These are phyloP conservation scores for Zonotrichia albicollis DNA, from an alignment of 2,797 vertebrate genomes.

Conservation along the genomic window DNA sequence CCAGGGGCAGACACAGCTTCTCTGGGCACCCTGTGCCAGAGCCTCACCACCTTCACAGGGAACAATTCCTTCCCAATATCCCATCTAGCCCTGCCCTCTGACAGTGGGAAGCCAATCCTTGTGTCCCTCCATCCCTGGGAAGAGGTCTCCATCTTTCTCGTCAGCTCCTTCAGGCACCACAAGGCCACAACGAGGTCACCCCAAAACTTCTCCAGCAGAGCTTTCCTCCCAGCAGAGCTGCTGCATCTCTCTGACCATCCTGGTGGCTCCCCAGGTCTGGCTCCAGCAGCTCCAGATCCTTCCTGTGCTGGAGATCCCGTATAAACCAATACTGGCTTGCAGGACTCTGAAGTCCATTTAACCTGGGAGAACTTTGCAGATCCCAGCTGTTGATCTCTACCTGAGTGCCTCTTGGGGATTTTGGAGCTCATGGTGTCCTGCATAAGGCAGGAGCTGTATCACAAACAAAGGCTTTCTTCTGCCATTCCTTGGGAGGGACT, in stretches of 20 bases:
- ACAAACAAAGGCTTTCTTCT: neutral
- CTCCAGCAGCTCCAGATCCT: rapidly evolving
- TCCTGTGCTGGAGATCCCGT: neutral
- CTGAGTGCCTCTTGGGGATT: neutral
- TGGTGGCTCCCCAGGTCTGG: rapidly evolving
- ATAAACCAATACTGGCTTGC: neutral
- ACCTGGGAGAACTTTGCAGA: neutral
- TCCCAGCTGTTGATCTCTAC: neutral
- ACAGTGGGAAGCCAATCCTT: neutral
- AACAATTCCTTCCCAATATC: rapidly evolving
- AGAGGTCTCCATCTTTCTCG: rapidly evolving
- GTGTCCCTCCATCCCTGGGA: rapidly evolving
- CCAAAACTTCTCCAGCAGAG: too few relatives aligned
- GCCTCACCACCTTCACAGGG: rapidly evolving
- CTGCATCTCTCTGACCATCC: neutral
- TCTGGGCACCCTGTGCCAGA: neutral
- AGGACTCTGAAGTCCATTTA: neutral
- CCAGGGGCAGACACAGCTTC: neutral
- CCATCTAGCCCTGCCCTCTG: rapidly evolving
- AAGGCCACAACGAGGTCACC: rapidly evolving
- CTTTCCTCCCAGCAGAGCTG: neutral
- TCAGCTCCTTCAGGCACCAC: rapidly evolving
- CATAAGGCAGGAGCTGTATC: rapidly evolving
- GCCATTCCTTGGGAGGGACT: neutral
- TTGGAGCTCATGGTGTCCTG: neutral